Evolutionary conservation across 37 sponge, comb jelly and placozoan genomes (phyloP).

Genomic region (Ephydatia muelleri): DNA sequence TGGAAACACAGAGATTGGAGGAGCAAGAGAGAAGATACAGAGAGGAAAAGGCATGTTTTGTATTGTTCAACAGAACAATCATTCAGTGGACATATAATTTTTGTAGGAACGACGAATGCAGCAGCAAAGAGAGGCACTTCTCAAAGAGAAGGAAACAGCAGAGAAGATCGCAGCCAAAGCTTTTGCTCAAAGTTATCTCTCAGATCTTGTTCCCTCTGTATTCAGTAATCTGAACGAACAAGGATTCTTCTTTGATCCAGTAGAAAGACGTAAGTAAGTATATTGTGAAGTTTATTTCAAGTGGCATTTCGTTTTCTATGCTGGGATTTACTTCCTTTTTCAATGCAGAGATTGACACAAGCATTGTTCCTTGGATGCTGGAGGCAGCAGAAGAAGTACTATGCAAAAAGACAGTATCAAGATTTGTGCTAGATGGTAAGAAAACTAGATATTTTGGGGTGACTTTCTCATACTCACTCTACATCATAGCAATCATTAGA

Average conservation of each 20-base stretch:
- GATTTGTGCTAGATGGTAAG: slow-evolving; percentile 82
- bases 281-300: no score
- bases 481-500: slow-evolving; percentile 34
- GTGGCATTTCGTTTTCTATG: background rate
- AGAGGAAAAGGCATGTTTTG: slow-evolving; percentile 83
- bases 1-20: slow-evolving; percentile 96
- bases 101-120: slow-evolving; percentile 80
- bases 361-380: slow-evolving; percentile 91
- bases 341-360: slow-evolving; percentile 80
- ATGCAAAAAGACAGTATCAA: slow-evolving; percentile 67
- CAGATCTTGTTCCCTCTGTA: slow-evolving; percentile 96
- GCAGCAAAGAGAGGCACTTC: slow-evolving; percentile 87
- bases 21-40: slow-evolving; percentile 93
- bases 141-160: slow-evolving; percentile 92
- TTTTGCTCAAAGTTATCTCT: slow-evolving; percentile 95
- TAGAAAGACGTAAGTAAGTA: slow-evolving; percentile 84
- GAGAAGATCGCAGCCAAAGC: slow-evolving; percentile 96
- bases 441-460: background rate
- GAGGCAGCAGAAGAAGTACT: slow-evolving; percentile 68
- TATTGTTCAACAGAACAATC: background rate
- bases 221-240: slow-evolving; percentile 80
- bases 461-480: background rate
- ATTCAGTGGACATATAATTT: background rate
- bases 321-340: no score
- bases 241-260: slow-evolving; percentile 96